Evolutionary conservation across 2,888 invertebrate genomes (phyloP).

Genomic region (Scotopteryx bipunctaria): DNA sequence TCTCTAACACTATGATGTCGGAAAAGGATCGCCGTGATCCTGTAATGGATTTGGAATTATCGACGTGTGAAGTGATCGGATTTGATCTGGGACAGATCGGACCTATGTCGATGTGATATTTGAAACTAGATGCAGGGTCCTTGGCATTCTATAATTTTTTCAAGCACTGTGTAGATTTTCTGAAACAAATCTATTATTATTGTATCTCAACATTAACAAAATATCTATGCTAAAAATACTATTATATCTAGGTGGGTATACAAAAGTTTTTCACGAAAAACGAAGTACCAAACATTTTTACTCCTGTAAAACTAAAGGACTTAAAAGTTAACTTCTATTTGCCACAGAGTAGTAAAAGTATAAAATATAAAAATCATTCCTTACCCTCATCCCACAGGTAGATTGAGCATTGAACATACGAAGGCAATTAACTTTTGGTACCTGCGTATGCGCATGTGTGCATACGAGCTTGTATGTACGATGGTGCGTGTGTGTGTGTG

Average conservation of each 20-base stretch:
- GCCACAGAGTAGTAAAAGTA: constrained; percentile 34
- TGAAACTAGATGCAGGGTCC: constrained; percentile 16
- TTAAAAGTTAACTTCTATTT: constrained; percentile 18
- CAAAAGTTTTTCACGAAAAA: no score
- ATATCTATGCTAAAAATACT: no score
- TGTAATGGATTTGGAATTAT: constrained; percentile 36
- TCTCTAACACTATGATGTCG: constrained; percentile 30
- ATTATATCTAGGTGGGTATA: no score
- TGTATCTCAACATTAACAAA: not conserved
- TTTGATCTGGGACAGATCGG: constrained; percentile 26
- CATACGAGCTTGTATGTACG: constrained; percentile 9
- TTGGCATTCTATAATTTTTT: not conserved
- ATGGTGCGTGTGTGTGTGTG: constrained; percentile 26
- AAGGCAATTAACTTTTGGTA: constrained; percentile 80
- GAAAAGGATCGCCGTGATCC: constrained; percentile 33
- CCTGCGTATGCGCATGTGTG: constrained; percentile 66
- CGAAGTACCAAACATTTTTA: not conserved
- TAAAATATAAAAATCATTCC: constrained; percentile 42
- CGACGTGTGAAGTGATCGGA: constrained; percentile 37
- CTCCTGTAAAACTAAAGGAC: not conserved
- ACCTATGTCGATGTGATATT: constrained; percentile 16
- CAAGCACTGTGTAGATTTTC: not conserved
- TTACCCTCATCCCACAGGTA: constrained; percentile 67
- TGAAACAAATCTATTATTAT: not conserved
- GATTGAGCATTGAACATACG: constrained; percentile 79